Base-by-base conservation (phyloP, 2,797 vertebrate genomes). In the Hippocampus kuda region DNA sequence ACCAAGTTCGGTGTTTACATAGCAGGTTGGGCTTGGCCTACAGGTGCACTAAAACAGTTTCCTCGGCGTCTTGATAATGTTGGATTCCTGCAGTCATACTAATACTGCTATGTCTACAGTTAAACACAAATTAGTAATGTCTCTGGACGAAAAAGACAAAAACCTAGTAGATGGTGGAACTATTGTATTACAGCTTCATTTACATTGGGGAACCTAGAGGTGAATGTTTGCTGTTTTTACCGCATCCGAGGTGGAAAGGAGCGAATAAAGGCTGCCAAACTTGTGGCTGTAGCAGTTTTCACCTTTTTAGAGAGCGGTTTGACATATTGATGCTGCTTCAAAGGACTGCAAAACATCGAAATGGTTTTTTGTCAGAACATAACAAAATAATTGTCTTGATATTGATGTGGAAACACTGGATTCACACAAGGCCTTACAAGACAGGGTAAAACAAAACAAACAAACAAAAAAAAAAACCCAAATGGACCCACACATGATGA, bases 1-100 rank as follows among this genome's bases (percentile, higher is more conserved):
- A 70, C 64, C 27, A 79, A 80, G 44, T 79, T 67, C 56, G 30
- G 30, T 44, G 62, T 64, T 65, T 65, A 65, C 44, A 18, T 15
- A 48, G 44, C 46, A 15, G 63, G 63, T 27, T 64, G 41, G 62
- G 62, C 22, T 65, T 27, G 63, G 63, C 63, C 63, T 65, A 65
- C 63, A 65, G 63, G 63, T 65, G 63, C 63, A 65, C 42, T 48
- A 27, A 12, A 10, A 49, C 27, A 5, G 46, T 48, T 65, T 27
- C 24, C 15, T 27, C 63, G 18, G 48, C 3, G 16, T 48, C 24
- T n/a, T 20, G 16, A 27, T 44, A 27, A 65, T 27, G 15, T 48
- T 4, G 63, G 15, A 27, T 48, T 46, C 5, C 12, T 9, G 46
- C 20, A 56, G 5, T 59, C 24, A 5, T 22, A 41, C 8, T 41